A percentile compares a stretch with the other conserved stretches of the same genome.
phyloP scores from a whole-genome alignment of 2,113 vertebrate species.

The Eolophus roseicapilla region DNA sequence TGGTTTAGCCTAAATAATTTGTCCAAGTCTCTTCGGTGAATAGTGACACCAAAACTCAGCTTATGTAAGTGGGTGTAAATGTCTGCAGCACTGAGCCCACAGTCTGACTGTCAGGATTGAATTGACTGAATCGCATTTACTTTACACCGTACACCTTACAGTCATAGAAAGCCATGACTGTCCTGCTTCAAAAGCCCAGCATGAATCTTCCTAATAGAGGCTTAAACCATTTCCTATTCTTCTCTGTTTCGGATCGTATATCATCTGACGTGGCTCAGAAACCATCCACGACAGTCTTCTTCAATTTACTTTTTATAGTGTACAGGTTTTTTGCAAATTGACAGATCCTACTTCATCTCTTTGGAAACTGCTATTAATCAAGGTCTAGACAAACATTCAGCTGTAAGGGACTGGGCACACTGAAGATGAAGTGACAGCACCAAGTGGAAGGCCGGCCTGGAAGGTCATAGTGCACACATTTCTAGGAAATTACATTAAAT shows the following conservation, averaged over 20 bases:
- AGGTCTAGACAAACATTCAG: not conserved
- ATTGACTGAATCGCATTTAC: not conserved
- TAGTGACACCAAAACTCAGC: not conserved
- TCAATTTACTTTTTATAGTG: not conserved
- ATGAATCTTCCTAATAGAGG: not conserved
- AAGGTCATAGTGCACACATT: not conserved
- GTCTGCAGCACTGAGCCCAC: not conserved
- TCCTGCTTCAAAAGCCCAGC: not conserved
- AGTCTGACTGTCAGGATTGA: not conserved
- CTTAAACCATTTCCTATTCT: not conserved
- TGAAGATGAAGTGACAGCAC: not conserved
- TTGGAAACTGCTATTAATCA: not conserved
- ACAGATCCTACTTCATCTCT: not conserved
- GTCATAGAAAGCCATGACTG: accelerated
- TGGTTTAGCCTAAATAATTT: not conserved
- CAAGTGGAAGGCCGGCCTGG: not conserved
- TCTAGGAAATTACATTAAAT: not conserved
- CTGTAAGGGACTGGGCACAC: not conserved
- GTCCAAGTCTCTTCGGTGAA: not conserved
- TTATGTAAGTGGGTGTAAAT: not conserved
- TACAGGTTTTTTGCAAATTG: not conserved
- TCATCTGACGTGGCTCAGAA: not conserved
- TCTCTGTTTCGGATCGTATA: not conserved
- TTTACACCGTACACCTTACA: not conserved
- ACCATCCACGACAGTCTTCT: not conserved